Evolutionary conservation across 2,888 invertebrate genomes (phyloP), one percentile per base, ranked within the genome.

Genomic region (Sarcophaga carnaria): DNA sequence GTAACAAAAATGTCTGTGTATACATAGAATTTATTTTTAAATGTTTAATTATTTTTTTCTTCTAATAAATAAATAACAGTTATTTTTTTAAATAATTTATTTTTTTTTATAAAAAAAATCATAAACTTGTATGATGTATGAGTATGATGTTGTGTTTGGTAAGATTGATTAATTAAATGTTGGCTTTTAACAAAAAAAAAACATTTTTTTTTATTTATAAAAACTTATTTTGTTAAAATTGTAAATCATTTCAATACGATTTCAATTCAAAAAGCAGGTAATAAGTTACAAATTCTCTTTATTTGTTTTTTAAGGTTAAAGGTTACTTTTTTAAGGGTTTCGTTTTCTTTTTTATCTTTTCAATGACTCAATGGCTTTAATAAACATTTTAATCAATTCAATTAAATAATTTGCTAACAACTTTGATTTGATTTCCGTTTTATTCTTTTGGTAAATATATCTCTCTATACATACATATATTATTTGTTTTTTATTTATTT

Each of bases 11-110:
- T 74, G 45, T 54, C 17, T 77, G 76, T 78, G 66, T 87, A 67
- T 87, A 79, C 75, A 84, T 81, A 84, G 74, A 77, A 6, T 72
- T 74, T 77, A 45, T n/a, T 22, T 37, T 72, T 80, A 14, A 49
- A 8, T 60, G 71, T 78, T 66, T 45, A 27, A 27, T 8, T 37
- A 37, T 37, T 37, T 37, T 37, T 37, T 37, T 37, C 20, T 64
- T 76, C 66, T 37, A 66, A 59, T 84, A 84, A 87, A 81, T 87
- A 84, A 84, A 76, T 87, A 84, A 87, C 87, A 87, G 67, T 60
- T 25, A 70, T 64, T 54, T 62, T 63, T 6, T 71, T 22, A 20
- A 22, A 49, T 4, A 37, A 59, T 70, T 63, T 62, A 3, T 60
- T 79, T 59, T 37, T 37, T 62, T 66, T 66, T 69, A 54, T 12